Base-by-base conservation (phyloP, 2,888 invertebrate species). In the Lochmaea crataegi region DNA sequence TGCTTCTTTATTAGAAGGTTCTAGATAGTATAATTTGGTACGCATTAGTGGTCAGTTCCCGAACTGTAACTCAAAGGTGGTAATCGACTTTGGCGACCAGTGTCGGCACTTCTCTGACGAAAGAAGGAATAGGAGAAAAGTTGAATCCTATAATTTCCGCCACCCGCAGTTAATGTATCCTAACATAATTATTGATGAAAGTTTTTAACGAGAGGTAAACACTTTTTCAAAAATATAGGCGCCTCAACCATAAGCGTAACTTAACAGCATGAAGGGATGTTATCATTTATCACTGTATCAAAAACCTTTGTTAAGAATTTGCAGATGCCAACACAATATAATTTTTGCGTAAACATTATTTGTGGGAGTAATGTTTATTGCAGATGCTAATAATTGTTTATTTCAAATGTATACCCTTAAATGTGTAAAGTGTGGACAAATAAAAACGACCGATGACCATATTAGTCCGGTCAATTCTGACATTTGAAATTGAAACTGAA, bases 21-120 rank as follows among this genome's bases (percentile, higher is more conserved):
- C 22, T 22, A 22, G 2, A 22, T 22, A 22, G 32, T 0, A 32
- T 5, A 32, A 6, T 38, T 38, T 38, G 32, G 9, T 38, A 48
- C 48, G n/a, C 14, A 48, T 48, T 48, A 7, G n/a, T 48, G 18
- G 18, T 58, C 58, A 18, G 61, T 22, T 42, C 12, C 12, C 16
- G 12, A 42, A 65, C 53, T 65, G 38, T 56, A 10, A 61, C 68
- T 68, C 68, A 60, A 68, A 60, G 68, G 60, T 68, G 68, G 68
- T 68, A 68, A 68, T 68, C 60, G 60, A 60, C 61, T 68, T 68
- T 48, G 60, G 58, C 61, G 60, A 61, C 68, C 68, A 68, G 68
- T 51, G 68, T 68, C 68, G 68, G 68, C 61, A 42, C 61, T 63
- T 63, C 18, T 42, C 61, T 63, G 41, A 42, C 61, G 16, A 63